Evolutionary conservation across 2,888 invertebrate genomes (phyloP), one percentile per base, ranked within the genome.

Genomic region (Drosophila limbata): DNA sequence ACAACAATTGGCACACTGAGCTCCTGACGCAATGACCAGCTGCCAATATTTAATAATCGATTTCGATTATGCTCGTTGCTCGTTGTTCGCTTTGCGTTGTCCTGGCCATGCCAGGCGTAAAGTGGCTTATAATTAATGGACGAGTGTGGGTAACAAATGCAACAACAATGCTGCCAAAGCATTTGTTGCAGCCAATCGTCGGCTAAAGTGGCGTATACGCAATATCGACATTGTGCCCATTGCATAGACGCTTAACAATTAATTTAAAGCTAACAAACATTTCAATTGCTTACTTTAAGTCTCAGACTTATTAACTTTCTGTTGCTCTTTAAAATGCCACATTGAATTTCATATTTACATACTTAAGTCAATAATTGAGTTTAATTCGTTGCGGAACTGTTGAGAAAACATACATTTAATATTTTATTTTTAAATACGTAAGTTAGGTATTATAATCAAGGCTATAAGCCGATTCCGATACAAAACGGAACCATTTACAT

Each of bases 31-130:
- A 60, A 60, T 50, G 60, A 68, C 42, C 76, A 57, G 70, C 70
- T 83, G 75, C 88, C 89, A 81, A 89, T 87, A 75, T 81, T 78
- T 81, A 89, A 74, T 84, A 67, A 81, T 74, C 63, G 37, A 59
- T 69, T 78, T 64, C 37, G 37, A 61, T 45, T 25, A 55, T 47
- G 13, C 25, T 67, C 37, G 56, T 25, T 9, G 44, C 42, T 31
- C 10, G 31, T 40, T 42, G 35, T 52, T 39, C 15, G 31, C 13
- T 21, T 9, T n/a, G 31, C 37, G 31, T 28, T 57, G 66, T 57
- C 51, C 57, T 51, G 68, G 63, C 48, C 47, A 59, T 6, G 15
- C 48, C 55, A 48, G 61, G 65, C 67, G 68, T 68, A 68, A 86
- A 73, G 70, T 71, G 69, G 67, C 55, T 65, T 67, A 67, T 80